Evolutionary conservation across 2,888 invertebrate species (phyloP).

Genomic region (Troides aeacus): DNA sequence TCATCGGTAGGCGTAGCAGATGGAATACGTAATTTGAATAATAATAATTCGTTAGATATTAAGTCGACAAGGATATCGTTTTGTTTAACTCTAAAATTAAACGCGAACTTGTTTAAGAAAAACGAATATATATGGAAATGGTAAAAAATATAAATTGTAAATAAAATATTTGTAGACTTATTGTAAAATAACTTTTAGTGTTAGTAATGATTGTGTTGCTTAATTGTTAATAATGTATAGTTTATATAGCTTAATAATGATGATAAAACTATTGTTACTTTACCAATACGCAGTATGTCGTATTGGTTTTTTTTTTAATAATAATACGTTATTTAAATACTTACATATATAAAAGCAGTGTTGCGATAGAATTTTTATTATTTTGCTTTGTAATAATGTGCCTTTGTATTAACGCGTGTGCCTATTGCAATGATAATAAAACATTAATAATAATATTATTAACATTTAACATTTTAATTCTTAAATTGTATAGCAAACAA

Average conservation of each 20-base stretch:
- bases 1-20: too few relatives aligned
- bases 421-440: conserved; percentile 21
- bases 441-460: background rate
- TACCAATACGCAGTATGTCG: background rate
- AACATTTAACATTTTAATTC: background rate
- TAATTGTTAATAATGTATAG: background rate
- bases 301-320: background rate
- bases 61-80: background rate
- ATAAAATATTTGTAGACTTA: background rate
- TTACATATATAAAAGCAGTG: conserved; percentile 22
- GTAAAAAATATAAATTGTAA: background rate
- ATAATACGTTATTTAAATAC: conserved; percentile 1
- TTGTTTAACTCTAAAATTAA: background rate
- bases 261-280: background rate
- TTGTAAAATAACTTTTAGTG: background rate
- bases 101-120: background rate
- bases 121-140: too few relatives aligned
- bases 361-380: background rate
- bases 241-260: background rate
- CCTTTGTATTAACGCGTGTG: conserved; percentile 21
- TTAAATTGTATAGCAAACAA: background rate
- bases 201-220: background rate
- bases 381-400: conserved; percentile 19
- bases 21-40: background rate
- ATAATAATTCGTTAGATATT: background rate